Percentiles rank a stretch among this genome's conserved stretches.
These are phyloP conservation scores for Caenorhabditis japonica DNA, from an alignment of 2,888 invertebrate species.

Conservation along the genomic window DNA sequence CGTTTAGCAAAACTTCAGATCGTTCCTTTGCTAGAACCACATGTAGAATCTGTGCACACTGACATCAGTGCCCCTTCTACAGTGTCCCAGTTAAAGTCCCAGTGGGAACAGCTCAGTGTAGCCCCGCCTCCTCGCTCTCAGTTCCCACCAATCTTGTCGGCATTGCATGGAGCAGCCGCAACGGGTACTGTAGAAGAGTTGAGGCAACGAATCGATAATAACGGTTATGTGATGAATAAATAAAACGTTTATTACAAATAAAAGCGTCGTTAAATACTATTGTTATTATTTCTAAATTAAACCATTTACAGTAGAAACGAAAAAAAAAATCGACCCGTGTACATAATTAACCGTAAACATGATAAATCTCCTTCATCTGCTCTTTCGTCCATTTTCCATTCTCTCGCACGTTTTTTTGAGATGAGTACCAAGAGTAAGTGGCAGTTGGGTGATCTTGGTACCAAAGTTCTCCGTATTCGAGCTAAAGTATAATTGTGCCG, in stretches of 20 bases:
- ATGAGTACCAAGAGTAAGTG: constrained; percentile 15
- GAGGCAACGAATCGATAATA: constrained; percentile 71
- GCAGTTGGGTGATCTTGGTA: constrained; percentile 24
- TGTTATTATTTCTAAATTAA: too few relatives aligned
- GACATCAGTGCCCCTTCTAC: constrained; percentile 60
- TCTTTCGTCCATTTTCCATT: constrained; percentile 29
- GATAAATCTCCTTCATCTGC: constrained; percentile 24
- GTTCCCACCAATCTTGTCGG: constrained; percentile 45
- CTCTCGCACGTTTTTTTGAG: constrained; percentile 18
- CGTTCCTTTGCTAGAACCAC: constrained; percentile 63
- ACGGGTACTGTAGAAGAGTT: constrained; percentile 72
- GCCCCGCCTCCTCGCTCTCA: constrained; percentile 24
- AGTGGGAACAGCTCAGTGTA: constrained; percentile 71
- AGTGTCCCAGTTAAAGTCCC: constrained; percentile 72
- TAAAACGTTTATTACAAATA: not conserved
- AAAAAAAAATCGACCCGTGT: too few relatives aligned
- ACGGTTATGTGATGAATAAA: constrained; percentile 71
- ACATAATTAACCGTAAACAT: not conserved
- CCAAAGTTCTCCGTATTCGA: constrained; percentile 36
- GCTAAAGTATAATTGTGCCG: constrained; percentile 8
- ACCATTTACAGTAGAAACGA: too few relatives aligned
- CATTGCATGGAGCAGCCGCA: constrained; percentile 51
- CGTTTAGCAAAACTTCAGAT: too few relatives aligned
- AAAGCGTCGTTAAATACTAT: too few relatives aligned
- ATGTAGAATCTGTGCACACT: constrained; percentile 51